Base-by-base conservation (phyloP, 2,888 invertebrate genomes). In the Tanypteryx hageni region DNA sequence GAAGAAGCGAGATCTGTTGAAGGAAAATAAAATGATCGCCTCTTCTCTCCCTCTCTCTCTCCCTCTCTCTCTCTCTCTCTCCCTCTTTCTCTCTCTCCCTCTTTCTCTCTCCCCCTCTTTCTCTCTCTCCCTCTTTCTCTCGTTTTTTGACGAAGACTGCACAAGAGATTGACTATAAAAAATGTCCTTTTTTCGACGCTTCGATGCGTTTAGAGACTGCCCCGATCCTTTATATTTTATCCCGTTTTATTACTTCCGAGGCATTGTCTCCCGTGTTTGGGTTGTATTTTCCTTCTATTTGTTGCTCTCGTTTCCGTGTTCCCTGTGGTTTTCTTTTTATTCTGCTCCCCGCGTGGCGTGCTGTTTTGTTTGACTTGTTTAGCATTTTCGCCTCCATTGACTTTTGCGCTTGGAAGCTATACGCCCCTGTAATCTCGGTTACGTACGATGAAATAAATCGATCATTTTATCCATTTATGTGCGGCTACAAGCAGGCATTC, bases 261-360 rank as follows among this genome's bases (percentile, higher is more conserved):
- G 84, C 22, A 58, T 76, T 76, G 76, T 76, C 76, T 76, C 68
- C 18, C 44, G 89, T 57, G 86, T 86, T 86, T 86, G 86, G 27
- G 86, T 64, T 68, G n/a, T 22, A n/a, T 18, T 61, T 59, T 31
- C 59, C 31, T 27, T 61, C 18, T 61, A 61, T 64, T 89, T 89
- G 61, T 86, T 89, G 56, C 44, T 56, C 56, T 44, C 83, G 10
- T 64, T 44, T 8, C 18, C 27, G 61, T 44, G 27, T 61, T 61
- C 27, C 61, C 61, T 61, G 61, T 44, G 10, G 16, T 61, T 86
- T 85, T 31, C 31, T 83, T 83, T 56, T 56, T 16, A 18, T 83
- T 0, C 83, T 31, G 14, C 44, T 27, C 16, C 44, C 82, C 56
- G 16, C 82, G 68, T 68, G 0, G 16, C 82, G 9, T 81, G 22